Conservation (phyloP, 1,140 invertebrate genomes). For the Hesperophylax magnus region DNA sequence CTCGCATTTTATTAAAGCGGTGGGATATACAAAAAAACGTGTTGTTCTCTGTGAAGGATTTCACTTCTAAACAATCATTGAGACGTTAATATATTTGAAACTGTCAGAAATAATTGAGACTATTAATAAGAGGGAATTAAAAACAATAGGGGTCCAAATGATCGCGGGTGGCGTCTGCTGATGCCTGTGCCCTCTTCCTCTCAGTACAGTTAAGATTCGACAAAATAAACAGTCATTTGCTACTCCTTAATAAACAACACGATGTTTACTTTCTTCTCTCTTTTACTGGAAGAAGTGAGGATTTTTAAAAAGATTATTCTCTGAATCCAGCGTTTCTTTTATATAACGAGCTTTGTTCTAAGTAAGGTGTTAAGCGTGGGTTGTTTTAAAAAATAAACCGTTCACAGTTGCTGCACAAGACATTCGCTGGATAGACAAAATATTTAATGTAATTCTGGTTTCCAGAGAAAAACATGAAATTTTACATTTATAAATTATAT, state of each 20-base stretch:
- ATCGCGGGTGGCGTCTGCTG: slow-evolving; percentile 38
- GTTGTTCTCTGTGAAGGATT: slow-evolving; percentile 21
- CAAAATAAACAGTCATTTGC: slow-evolving; percentile 16
- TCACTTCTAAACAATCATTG: slow-evolving; percentile 41
- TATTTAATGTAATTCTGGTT: too few relatives aligned
- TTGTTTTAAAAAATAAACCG: too few relatives aligned
- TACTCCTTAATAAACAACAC: neutral
- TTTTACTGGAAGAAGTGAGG: too few relatives aligned
- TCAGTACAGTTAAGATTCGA: neutral
- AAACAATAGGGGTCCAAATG: slow-evolving; percentile 53
- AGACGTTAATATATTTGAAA: slow-evolving; percentile 53
- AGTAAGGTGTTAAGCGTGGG: too few relatives aligned
- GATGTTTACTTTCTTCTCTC: neutral
- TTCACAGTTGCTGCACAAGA: too few relatives aligned
- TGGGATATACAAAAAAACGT: neutral
- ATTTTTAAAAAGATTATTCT: too few relatives aligned
- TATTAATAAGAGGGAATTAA: slow-evolving; percentile 57
- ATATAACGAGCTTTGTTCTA: too few relatives aligned
- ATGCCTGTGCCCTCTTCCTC: neutral
- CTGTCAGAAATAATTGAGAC: slow-evolving; percentile 54
- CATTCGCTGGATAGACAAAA: too few relatives aligned
- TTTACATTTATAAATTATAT: too few relatives aligned
- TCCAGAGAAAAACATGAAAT: too few relatives aligned
- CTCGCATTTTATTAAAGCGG: slow-evolving; percentile 38
- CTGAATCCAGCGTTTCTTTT: too few relatives aligned